Conservation (phyloP, 1,140 invertebrate species). For the Aradophagus sp. region DNA sequence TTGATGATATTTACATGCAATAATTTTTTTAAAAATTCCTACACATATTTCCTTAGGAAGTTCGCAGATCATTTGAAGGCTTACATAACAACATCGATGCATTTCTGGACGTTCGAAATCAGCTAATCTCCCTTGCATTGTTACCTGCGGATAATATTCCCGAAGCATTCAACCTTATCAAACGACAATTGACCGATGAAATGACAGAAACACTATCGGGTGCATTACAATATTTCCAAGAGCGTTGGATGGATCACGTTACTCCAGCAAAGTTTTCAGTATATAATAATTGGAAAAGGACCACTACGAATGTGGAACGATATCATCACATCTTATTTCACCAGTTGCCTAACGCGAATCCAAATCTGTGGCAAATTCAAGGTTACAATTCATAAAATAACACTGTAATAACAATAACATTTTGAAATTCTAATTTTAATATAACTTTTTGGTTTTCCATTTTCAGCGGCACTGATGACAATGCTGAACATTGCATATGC, state of each 20-base stretch:
- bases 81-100: no score
- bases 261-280: constrained; percentile 3
- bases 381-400: no score
- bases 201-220: background rate
- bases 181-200: background rate
- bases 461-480: no score
- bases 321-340: constrained; percentile 7
- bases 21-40: no score
- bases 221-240: constrained; percentile 10
- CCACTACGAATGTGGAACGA: constrained; percentile 21
- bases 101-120: no score
- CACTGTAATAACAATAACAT: no score
- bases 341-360: constrained; percentile 6
- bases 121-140: constrained; percentile 12
- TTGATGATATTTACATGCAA: no score
- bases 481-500: no score
- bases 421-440: no score
- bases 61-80: no score
- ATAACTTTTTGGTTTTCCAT: no score
- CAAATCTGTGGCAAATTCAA: constrained; percentile 8
- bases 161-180: background rate
- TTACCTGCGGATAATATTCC: constrained; percentile 2
- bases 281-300: background rate
- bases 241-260: constrained; percentile 1
- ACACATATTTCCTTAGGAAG: no score